Conservation (phyloP, 2,113 vertebrate genomes). For the Callospermophilus lateralis region DNA sequence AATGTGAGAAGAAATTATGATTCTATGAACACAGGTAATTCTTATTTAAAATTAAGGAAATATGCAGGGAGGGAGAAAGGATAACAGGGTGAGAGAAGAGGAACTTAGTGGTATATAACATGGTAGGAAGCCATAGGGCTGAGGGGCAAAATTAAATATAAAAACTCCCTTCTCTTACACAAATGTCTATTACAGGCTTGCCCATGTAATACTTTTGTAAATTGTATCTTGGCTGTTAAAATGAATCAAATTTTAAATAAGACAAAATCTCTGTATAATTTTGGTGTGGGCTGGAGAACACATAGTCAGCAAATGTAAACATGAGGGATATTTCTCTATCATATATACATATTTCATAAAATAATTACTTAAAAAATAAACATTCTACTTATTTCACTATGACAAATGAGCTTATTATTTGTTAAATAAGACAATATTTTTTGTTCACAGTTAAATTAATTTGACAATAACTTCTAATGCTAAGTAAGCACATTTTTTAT, state of each 20-base stretch:
- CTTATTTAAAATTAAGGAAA: background rate
- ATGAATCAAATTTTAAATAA: slow-evolving; percentile 30
- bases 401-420: background rate
- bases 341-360: background rate
- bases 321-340: slow-evolving; percentile 5
- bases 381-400: background rate
- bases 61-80: background rate
- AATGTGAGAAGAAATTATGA: background rate
- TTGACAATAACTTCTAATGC: background rate
- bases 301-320: background rate
- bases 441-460: background rate
- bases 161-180: background rate
- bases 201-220: background rate
- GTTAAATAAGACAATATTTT: background rate
- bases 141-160: background rate
- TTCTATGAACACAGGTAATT: background rate
- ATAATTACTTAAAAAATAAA: background rate
- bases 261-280: slow-evolving; percentile 11
- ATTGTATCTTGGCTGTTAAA: background rate
- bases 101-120: background rate
- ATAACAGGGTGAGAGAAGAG: background rate
- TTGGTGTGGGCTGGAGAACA: background rate
- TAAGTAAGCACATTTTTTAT: background rate
- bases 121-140: background rate
- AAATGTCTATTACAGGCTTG: background rate